Evolutionary conservation across 2,113 vertebrate species (phyloP).

Genomic region (Hypocryptadius cinnamomeus): DNA sequence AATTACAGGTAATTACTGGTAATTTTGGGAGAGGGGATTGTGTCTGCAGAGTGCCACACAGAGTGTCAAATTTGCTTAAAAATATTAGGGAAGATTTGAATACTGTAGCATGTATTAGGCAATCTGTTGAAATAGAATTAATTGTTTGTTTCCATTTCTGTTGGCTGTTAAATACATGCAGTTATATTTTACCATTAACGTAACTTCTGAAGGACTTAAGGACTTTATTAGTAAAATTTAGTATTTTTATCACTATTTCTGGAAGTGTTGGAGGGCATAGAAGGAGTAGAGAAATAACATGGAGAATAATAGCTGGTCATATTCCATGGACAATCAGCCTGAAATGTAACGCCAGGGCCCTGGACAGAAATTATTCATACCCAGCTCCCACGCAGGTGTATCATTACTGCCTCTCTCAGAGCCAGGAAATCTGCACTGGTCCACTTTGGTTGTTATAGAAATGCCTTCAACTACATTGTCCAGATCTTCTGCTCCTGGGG

Average conservation of each 20-base stretch:
- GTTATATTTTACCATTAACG: neutral
- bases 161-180: neutral
- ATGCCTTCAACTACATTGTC: neutral
- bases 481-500: neutral
- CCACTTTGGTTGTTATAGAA: neutral
- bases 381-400: neutral
- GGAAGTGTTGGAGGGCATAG: neutral
- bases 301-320: neutral
- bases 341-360: conserved; percentile 28
- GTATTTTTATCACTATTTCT: neutral
- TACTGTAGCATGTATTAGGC: neutral
- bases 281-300: neutral
- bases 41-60: neutral
- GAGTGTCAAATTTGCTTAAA: neutral
- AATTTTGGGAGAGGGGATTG: neutral
- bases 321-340: neutral
- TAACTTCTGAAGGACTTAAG: neutral
- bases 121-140: neutral
- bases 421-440: neutral
- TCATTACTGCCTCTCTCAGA: neutral
- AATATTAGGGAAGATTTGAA: neutral
- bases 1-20: neutral
- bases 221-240: neutral
- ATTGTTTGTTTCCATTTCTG: neutral
- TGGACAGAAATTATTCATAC: conserved; percentile 57